phyloP scores from a whole-genome alignment of 2,888 invertebrate species.

The Calameuta idolon region DNA sequence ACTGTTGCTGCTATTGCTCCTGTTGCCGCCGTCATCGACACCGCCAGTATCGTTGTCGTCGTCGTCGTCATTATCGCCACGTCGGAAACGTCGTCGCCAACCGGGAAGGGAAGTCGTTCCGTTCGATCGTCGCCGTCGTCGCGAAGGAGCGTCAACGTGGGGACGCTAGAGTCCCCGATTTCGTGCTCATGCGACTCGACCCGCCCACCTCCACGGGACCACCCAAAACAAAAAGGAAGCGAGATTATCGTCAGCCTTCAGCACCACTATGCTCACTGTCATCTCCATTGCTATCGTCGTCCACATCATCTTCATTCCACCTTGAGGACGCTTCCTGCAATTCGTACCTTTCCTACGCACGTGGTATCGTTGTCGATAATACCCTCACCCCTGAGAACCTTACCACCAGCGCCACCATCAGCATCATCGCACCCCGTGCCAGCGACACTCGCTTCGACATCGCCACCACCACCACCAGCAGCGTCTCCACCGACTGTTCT shows the following conservation, averaged over 20 bases:
- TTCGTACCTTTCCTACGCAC: background rate
- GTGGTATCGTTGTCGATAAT: background rate
- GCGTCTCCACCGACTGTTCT: background rate
- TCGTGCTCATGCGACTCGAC: conserved; percentile 60
- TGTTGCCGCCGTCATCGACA: conserved; percentile 34
- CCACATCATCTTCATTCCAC: conserved; percentile 7
- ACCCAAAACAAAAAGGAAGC: conserved; percentile 41
- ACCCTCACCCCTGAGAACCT: conserved; percentile 12
- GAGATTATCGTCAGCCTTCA: conserved; percentile 16
- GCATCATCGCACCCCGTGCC: conserved; percentile 52
- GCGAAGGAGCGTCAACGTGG: conserved; percentile 29
- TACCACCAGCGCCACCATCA: background rate
- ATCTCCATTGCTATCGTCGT: conserved; percentile 11
- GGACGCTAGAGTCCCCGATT: conserved; percentile 54
- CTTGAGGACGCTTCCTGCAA: background rate
- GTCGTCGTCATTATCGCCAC: conserved; percentile 23
- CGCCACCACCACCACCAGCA: conserved; percentile 51
- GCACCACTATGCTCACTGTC: conserved; percentile 10
- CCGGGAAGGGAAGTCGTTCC: conserved; percentile 2
- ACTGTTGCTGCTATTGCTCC: background rate
- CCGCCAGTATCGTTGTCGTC: conserved; percentile 24
- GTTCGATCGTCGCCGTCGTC: conserved; percentile 11
- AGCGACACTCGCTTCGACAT: background rate
- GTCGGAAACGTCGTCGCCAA: conserved; percentile 19
- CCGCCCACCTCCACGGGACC: conserved; percentile 53